Conservation (phyloP, 1,140 invertebrate species). For the Drosophila ohnishii region DNA sequence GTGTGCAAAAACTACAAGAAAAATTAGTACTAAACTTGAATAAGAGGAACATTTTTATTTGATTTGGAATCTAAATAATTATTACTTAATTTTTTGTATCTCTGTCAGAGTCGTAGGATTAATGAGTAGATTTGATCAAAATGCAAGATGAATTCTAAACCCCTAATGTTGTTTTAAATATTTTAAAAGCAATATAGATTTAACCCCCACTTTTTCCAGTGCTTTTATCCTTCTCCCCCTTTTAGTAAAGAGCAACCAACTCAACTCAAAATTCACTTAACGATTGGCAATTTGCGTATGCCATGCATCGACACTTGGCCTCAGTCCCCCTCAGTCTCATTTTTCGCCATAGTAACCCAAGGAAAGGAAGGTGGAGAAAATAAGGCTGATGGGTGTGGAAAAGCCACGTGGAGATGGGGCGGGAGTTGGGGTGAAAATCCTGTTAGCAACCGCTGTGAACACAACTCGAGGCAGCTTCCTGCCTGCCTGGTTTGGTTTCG, state of each 20-base stretch:
- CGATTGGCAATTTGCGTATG: conserved; percentile 64
- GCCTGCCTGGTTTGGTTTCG: conserved; percentile 26
- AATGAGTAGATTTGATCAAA: too few species aligned
- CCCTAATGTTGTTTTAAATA: neutral
- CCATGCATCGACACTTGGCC: conserved; percentile 66
- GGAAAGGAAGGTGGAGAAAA: conserved; percentile 2
- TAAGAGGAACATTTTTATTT: too few species aligned
- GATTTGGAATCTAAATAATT: too few species aligned
- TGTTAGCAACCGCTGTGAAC: conserved; percentile 73
- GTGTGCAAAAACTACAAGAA: too few species aligned
- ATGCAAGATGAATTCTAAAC: too few species aligned
- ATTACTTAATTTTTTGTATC: too few species aligned
- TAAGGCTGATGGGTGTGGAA: neutral
- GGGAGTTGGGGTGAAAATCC: conserved; percentile 41
- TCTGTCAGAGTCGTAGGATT: too few species aligned
- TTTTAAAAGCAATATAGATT: neutral
- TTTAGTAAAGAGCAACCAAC: conserved; percentile 1
- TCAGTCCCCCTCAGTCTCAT: conserved; percentile 14
- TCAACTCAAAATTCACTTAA: conserved; percentile 57
- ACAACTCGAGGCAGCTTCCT: conserved; percentile 56
- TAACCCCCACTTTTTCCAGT: conserved; percentile 2
- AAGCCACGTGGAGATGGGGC: conserved; percentile 8
- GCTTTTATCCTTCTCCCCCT: neutral
- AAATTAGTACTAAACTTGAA: too few species aligned
- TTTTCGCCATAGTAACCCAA: conserved; percentile 47